Percentiles rank a stretch among this genome's conserved stretches.
phyloP scores from a whole-genome alignment of 2,888 invertebrate species.

The Scaptomyza parva region DNA sequence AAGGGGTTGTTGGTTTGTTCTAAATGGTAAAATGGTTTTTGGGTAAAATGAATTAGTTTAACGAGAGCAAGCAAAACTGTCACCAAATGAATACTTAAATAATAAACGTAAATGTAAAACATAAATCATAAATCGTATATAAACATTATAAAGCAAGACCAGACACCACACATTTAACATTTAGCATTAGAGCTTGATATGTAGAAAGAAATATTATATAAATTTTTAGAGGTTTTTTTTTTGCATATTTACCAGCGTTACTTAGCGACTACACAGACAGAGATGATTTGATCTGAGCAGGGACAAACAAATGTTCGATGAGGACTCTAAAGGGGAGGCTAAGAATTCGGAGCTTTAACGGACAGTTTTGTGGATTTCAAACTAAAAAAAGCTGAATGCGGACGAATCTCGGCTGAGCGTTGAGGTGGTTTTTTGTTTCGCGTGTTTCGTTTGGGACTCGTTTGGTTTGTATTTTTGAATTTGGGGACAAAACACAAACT shows the following conservation, averaged over 20 bases:
- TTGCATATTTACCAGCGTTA: constrained; percentile 78
- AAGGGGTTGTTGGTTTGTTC: constrained; percentile 27
- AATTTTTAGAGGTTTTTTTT: constrained; percentile 38
- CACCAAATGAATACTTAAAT: constrained; percentile 66
- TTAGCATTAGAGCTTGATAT: constrained; percentile 24
- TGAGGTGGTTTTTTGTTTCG: neutral
- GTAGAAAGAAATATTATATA: constrained; percentile 15
- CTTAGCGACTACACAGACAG: constrained; percentile 65
- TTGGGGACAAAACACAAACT: constrained; percentile 68
- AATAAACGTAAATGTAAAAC: constrained; percentile 44
- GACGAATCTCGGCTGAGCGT: constrained; percentile 18
- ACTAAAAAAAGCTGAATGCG: neutral
- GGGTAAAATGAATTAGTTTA: constrained; percentile 52
- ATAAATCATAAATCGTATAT: constrained; percentile 41
- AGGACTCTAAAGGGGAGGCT: neutral
- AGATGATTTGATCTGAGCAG: constrained; percentile 32
- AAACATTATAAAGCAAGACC: constrained; percentile 60
- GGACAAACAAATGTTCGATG: constrained; percentile 22
- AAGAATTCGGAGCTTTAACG: neutral
- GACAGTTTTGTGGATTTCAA: constrained; percentile 1
- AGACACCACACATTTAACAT: constrained; percentile 70
- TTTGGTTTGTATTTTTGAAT: constrained; percentile 57
- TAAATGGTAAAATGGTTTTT: constrained; percentile 22
- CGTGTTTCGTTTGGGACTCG: constrained; percentile 22
- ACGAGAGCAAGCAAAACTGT: constrained; percentile 72